A percentile compares a stretch with the other conserved stretches of the same genome.
phyloP scores from a whole-genome alignment of 1,140 invertebrate genomes.

The Diachasmimorpha longicaudata region DNA sequence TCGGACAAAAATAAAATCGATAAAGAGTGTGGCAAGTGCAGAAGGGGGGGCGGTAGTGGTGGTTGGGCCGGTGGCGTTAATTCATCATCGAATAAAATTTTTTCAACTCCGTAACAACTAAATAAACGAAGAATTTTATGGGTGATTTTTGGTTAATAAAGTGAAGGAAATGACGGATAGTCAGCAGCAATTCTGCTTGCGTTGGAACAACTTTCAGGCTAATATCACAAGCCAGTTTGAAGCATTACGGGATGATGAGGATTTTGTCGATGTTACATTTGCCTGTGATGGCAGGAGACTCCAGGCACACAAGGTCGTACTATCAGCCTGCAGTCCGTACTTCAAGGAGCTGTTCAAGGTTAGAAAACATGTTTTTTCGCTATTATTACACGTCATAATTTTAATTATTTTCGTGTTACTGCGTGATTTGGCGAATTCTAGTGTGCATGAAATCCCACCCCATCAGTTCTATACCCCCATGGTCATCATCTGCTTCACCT shows the following conservation, averaged over 20 bases:
- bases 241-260: slow-evolving; percentile 78
- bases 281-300: slow-evolving; percentile 79
- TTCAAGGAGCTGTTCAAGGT: slow-evolving; percentile 84
- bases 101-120: slow-evolving; percentile 6
- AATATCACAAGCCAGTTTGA: slow-evolving; percentile 85
- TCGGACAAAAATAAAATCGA: slow-evolving; percentile 14
- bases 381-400: neutral
- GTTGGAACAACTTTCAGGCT: slow-evolving; percentile 92
- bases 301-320: slow-evolving; percentile 80
- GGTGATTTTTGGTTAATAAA: slow-evolving; percentile 17
- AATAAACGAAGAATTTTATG: slow-evolving; percentile 11
- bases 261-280: slow-evolving; percentile 84
- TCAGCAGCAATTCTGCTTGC: slow-evolving; percentile 85
- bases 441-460: neutral
- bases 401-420: too few species aligned
- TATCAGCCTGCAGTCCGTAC: slow-evolving; percentile 81
- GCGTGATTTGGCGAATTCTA: too few species aligned
- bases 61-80: slow-evolving; percentile 5
- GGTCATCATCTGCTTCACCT: neutral
- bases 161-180: slow-evolving; percentile 59
- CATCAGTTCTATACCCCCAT: slow-evolving; percentile 18
- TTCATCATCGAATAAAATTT: neutral
- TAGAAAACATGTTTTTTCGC: slow-evolving; percentile 51
- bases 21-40: slow-evolving; percentile 28
- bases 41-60: slow-evolving; percentile 18